Conservation (phyloP, 37 sponge, comb jelly and placozoan species). For the Aplysina aerophoba region DNA sequence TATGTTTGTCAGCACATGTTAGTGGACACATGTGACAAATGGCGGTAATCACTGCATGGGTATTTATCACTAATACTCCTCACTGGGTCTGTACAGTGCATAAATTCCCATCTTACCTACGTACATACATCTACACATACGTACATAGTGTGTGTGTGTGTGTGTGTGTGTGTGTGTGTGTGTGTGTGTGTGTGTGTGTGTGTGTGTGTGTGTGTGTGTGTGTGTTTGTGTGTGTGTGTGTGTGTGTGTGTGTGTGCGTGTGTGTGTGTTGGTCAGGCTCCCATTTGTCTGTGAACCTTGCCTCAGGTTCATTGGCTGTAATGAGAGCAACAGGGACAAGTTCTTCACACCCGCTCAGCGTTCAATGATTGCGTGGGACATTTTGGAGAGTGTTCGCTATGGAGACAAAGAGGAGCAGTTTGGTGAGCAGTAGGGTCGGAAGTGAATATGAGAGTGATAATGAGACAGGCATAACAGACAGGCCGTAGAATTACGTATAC, state of each 20-base stretch:
- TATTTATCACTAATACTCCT: too few species aligned
- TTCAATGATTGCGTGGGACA: constrained; percentile 7
- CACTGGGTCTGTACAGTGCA: too few species aligned
- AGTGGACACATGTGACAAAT: too few species aligned
- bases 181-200: constrained; percentile 36
- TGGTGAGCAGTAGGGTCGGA: constrained; percentile 1
- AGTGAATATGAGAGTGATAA: too few species aligned
- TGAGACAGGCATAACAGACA: too few species aligned
- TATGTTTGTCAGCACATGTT: too few species aligned
- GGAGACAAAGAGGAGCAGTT: constrained; percentile 60
- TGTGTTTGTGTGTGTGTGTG: constrained; percentile 21
- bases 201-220: constrained; percentile 31
- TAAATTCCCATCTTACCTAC: too few species aligned
- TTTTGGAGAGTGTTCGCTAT: neutral
- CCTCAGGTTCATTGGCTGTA: constrained; percentile 15
- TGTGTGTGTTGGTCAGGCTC: constrained; percentile 4
- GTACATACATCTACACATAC: too few species aligned
- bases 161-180: constrained; percentile 34
- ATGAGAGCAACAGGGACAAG: constrained; percentile 11
- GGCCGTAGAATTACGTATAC: too few species aligned
- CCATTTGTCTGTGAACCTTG: constrained; percentile 6
- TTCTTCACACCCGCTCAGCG: constrained; percentile 34
- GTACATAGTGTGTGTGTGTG: constrained; percentile 29
- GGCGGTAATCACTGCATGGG: too few species aligned
- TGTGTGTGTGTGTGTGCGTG: constrained; percentile 30